A percentile compares a stretch with the other conserved stretches of the same genome.
Conservation (phyloP, 2,888 invertebrate species). For the Chloroclysta siterata region DNA sequence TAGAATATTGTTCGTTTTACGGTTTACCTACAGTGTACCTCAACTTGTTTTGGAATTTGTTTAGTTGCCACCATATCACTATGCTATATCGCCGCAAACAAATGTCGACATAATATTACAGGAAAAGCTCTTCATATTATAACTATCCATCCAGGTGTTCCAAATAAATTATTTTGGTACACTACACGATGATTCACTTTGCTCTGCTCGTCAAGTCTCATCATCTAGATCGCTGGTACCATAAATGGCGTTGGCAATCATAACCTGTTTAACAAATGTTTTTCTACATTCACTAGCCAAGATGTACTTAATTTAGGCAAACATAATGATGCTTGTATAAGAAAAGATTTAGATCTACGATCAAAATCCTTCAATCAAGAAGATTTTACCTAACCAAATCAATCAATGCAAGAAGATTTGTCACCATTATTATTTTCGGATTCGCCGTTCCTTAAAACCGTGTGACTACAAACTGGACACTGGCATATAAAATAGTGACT, state of each 20-base stretch:
- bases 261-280: constrained; percentile 7
- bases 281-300: not conserved
- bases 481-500: not conserved
- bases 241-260: constrained; percentile 14
- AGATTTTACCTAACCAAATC: not conserved
- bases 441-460: not conserved
- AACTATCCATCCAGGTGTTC: constrained; percentile 19
- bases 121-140: constrained; percentile 14
- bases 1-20: constrained; percentile 63
- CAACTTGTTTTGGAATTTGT: constrained; percentile 55
- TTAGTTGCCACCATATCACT: constrained; percentile 39
- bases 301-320: not conserved
- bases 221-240: constrained; percentile 13
- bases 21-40: constrained; percentile 59
- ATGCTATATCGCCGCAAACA: constrained; percentile 38
- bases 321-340: too few species aligned
- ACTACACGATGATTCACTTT: constrained; percentile 13
- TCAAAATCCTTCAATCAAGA: too few species aligned
- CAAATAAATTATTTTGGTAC: constrained; percentile 12
- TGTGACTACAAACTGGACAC: too few species aligned
- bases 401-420: not conserved
- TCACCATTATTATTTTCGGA: not conserved
- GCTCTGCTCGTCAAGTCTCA: constrained; percentile 17
- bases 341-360: not conserved
- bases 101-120: constrained; percentile 28